phyloP scores from a whole-genome alignment of 2,797 vertebrate species.

The Odontamblyopus rebecca region DNA sequence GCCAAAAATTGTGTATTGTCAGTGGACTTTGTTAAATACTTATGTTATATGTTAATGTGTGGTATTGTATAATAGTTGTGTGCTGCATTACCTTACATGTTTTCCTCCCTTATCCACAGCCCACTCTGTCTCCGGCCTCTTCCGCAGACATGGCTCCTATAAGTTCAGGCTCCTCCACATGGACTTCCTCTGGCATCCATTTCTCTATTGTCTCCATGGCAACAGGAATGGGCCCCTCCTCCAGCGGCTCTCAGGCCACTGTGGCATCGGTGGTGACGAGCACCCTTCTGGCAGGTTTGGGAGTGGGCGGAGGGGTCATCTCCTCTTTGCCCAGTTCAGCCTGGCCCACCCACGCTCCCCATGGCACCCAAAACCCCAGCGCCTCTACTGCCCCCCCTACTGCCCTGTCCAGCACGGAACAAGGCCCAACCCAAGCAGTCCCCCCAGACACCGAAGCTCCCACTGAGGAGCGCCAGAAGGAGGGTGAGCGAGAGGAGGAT shows the following conservation, averaged over 20 bases:
- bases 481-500: constrained; percentile 78
- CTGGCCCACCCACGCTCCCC: constrained; percentile 88
- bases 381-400: constrained; percentile 71
- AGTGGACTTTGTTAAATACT: not conserved
- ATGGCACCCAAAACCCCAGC: constrained; percentile 62
- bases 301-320: constrained; percentile 91
- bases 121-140: constrained; percentile 92
- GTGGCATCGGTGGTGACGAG: constrained; percentile 96
- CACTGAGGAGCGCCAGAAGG: constrained; percentile 70
- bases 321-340: constrained; percentile 93
- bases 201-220: constrained; percentile 99
- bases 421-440: constrained; percentile 62
- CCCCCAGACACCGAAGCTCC: constrained; percentile 76
- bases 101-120: constrained; percentile 68
- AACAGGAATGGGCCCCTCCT: constrained; percentile 94
- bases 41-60: not conserved
- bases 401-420: constrained; percentile 79
- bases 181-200: constrained; percentile 96
- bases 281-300: constrained; percentile 93
- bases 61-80: not conserved
- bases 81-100: not conserved
- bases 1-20: not conserved
- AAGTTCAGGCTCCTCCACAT: constrained; percentile 97
- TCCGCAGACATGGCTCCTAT: constrained; percentile 99
- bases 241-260: constrained; percentile 94